Evolutionary conservation across 2,888 invertebrate genomes (phyloP).

Genomic region (Drosophila fungiperda): DNA sequence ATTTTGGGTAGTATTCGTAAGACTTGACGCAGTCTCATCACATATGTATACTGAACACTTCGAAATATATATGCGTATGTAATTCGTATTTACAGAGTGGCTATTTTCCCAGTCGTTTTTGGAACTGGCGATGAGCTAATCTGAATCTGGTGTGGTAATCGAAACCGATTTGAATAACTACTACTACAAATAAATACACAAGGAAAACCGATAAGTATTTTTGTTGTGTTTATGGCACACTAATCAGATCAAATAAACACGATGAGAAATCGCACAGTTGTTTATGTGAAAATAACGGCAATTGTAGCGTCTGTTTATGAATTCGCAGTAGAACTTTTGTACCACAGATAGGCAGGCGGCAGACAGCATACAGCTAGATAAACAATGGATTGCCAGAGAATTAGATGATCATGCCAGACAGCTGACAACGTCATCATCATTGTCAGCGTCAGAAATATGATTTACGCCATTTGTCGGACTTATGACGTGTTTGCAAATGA

Average conservation of each 20-base stretch:
- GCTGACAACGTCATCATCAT: constrained; percentile 63
- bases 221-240: constrained; percentile 43
- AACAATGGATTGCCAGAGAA: constrained; percentile 46
- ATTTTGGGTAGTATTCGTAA: not conserved
- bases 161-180: not conserved
- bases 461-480: constrained; percentile 38
- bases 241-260: constrained; percentile 52
- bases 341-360: constrained; percentile 32
- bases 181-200: constrained; percentile 9
- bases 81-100: not conserved
- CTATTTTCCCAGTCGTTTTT: not conserved
- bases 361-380: constrained; percentile 34
- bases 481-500: constrained; percentile 51
- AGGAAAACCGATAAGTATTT: constrained; percentile 44
- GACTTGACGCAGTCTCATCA: not conserved
- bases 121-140: constrained; percentile 25
- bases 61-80: not conserved
- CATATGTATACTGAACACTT: not conserved
- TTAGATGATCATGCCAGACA: constrained; percentile 19
- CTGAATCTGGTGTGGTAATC: not conserved
- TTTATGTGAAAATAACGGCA: constrained; percentile 49
- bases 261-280: constrained; percentile 42
- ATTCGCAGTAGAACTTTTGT: constrained; percentile 22
- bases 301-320: constrained; percentile 32
- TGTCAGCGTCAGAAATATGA: constrained; percentile 46